Evolutionary conservation across 2,888 invertebrate genomes (phyloP).

Genomic region (Brachyptera risi): DNA sequence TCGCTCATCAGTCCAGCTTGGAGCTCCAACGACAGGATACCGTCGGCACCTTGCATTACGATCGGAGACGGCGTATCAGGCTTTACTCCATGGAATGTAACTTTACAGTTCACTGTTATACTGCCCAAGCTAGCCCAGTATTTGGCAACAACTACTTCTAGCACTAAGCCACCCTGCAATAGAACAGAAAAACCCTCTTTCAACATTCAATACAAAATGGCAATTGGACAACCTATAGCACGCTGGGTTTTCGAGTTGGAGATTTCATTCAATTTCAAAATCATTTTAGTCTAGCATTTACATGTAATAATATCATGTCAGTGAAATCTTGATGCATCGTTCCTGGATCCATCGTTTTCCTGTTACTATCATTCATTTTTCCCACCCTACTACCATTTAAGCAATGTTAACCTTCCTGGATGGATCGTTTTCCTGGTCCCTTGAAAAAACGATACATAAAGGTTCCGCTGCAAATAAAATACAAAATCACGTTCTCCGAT

Average conservation of each 20-base stretch:
- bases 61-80: constrained; percentile 57
- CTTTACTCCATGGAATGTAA: constrained; percentile 79
- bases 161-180: constrained; percentile 63
- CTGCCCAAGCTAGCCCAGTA: constrained; percentile 93
- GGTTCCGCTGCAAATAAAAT: too few species aligned
- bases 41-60: constrained; percentile 71
- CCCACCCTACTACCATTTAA: too few species aligned
- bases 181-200: too few species aligned
- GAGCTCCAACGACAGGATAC: constrained; percentile 69
- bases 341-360: too few species aligned
- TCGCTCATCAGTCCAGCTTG: constrained; percentile 64
- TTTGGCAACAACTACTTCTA: constrained; percentile 89
- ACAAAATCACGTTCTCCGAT: too few species aligned
- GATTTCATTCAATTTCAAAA: not conserved
- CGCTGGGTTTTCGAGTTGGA: not conserved
- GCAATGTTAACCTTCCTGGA: too few species aligned
- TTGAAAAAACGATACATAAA: too few species aligned
- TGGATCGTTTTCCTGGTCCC: too few species aligned
- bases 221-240: not conserved
- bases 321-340: too few species aligned
- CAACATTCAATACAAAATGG: not conserved
- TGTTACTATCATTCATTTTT: too few species aligned
- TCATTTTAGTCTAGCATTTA: too few species aligned
- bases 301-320: too few species aligned
- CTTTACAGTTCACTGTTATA: constrained; percentile 63